Evolutionary conservation across 2,888 invertebrate species (phyloP).

Genomic region (Petrolisthes cinctipes): DNA sequence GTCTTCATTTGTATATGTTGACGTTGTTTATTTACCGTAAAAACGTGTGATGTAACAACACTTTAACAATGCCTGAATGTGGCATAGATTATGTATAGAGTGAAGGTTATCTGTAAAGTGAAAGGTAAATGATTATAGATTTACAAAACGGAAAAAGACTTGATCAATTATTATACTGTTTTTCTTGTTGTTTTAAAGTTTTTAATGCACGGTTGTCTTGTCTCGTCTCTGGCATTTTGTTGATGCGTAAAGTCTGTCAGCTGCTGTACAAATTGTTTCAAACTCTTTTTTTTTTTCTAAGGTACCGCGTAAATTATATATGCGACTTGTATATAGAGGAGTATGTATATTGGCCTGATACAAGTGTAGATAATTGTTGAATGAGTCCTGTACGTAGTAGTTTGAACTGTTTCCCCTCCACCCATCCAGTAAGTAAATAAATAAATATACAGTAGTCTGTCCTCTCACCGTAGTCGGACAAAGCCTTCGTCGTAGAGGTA

Average conservation of each 20-base stretch:
- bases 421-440: conserved; percentile 33
- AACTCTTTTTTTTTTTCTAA: conserved; percentile 13
- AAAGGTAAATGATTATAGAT: no score
- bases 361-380: conserved; percentile 51
- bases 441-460: background rate
- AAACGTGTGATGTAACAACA: no score
- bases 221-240: conserved; percentile 35
- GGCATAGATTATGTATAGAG: no score
- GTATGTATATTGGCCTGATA: conserved; percentile 49
- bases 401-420: conserved; percentile 34
- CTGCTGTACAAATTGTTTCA: conserved; percentile 47
- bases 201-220: conserved; percentile 38
- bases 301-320: conserved; percentile 22
- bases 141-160: no score
- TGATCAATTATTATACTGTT: no score
- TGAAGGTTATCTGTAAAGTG: no score
- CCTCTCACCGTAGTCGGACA: background rate
- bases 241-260: conserved; percentile 32
- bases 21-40: no score
- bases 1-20: no score
- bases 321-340: conserved; percentile 48
- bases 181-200: conserved; percentile 22
- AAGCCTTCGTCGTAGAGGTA: background rate
- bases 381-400: conserved; percentile 23
- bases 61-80: no score